Evolutionary conservation across 2,888 invertebrate species (phyloP).

Genomic region (Acleris emargana): DNA sequence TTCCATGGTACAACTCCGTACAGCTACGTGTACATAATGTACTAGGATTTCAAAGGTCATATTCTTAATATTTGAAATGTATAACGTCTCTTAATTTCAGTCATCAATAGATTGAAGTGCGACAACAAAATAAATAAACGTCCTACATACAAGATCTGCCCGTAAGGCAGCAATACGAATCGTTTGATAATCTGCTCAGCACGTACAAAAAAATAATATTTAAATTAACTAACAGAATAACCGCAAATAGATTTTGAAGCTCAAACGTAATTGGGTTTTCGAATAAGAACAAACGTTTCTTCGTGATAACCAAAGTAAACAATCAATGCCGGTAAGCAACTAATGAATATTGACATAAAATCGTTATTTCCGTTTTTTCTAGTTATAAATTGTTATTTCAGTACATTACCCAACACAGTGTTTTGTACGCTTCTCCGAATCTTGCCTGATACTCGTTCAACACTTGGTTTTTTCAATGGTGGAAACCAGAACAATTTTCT

Average conservation of each 20-base stretch:
- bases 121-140: conserved; percentile 29
- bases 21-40: conserved; percentile 68
- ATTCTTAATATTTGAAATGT: conserved; percentile 36
- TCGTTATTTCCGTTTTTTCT: conserved; percentile 23
- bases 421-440: conserved; percentile 55
- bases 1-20: conserved; percentile 66
- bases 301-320: conserved; percentile 52
- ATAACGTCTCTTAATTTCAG: conserved; percentile 15
- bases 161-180: conserved; percentile 40
- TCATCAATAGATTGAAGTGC: conserved; percentile 22
- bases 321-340: conserved; percentile 58
- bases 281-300: conserved; percentile 33
- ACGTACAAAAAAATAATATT: too few species aligned
- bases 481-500: conserved; percentile 56
- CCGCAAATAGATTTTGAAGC: conserved; percentile 2
- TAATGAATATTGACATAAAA: conserved; percentile 35
- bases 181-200: too few species aligned
- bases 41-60: conserved; percentile 52
- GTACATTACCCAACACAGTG: conserved; percentile 48
- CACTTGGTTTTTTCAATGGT: conserved; percentile 71
- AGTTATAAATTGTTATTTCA: conserved; percentile 16
- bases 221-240: neutral
- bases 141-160: conserved; percentile 7
- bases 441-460: conserved; percentile 64
- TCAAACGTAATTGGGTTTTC: conserved; percentile 9